Evolutionary conservation across 2,888 invertebrate genomes (phyloP).

Genomic region (Lasioglossum villosulum): DNA sequence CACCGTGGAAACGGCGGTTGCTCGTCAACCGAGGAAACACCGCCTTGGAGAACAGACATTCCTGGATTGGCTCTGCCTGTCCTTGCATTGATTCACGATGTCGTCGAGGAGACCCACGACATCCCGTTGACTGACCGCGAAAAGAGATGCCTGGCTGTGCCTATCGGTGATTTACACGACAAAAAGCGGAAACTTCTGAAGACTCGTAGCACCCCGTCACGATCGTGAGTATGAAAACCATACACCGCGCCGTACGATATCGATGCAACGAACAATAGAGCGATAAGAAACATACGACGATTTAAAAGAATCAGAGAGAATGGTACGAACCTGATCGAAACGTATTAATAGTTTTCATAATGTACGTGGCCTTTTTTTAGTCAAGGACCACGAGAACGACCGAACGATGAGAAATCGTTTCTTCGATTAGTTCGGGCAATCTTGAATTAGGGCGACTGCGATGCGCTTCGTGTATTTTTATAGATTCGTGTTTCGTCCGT

Average conservation of each 20-base stretch:
- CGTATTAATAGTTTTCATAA: constrained; percentile 30
- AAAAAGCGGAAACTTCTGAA: constrained; percentile 80
- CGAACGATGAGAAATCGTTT: constrained; percentile 19
- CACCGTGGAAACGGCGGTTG: constrained; percentile 41
- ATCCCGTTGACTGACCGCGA: constrained; percentile 80
- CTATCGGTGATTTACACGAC: constrained; percentile 80
- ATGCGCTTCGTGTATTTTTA: neutral
- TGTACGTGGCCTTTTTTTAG: constrained; percentile 22
- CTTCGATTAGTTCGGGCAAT: constrained; percentile 10
- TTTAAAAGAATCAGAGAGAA: constrained; percentile 9
- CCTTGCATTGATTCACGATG: constrained; percentile 58
- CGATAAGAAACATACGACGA: neutral
- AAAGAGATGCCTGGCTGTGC: constrained; percentile 82
- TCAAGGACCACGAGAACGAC: constrained; percentile 6
- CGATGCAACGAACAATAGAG: neutral
- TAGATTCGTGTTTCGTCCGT: neutral
- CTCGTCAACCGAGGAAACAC: constrained; percentile 51
- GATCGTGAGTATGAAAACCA: constrained; percentile 63
- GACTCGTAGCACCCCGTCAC: constrained; percentile 75
- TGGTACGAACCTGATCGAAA: constrained; percentile 56
- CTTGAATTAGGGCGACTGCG: neutral
- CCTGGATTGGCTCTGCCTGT: constrained; percentile 48
- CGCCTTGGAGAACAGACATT: constrained; percentile 71
- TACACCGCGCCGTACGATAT: constrained; percentile 30
- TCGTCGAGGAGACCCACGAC: constrained; percentile 60